Conservation (phyloP, 1,140 invertebrate genomes). For the Adoxophyes honmai region DNA sequence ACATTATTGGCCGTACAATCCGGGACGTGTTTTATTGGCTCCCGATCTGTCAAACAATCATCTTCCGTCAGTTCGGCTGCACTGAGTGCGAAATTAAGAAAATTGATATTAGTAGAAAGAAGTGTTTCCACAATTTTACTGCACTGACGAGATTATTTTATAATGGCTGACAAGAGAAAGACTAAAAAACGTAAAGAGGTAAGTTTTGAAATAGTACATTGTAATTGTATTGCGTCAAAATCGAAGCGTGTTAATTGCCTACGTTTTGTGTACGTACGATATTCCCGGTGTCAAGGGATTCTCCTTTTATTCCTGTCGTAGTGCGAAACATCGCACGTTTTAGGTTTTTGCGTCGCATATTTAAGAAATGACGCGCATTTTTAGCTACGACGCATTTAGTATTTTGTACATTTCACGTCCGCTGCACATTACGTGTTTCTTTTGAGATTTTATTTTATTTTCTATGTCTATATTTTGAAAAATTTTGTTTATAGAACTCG, state of each 20-base stretch:
- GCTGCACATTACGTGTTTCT: neutral
- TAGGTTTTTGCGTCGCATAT: conserved; percentile 15
- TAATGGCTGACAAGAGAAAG: conserved; percentile 87
- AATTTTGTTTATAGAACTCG: too few relatives aligned
- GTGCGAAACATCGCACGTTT: neutral
- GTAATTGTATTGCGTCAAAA: conserved; percentile 15
- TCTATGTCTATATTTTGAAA: too few relatives aligned
- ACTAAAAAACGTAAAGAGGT: conserved; percentile 86
- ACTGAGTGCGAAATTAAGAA: conserved; percentile 2
- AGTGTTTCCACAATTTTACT: conserved; percentile 37
- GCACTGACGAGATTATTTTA: conserved; percentile 69
- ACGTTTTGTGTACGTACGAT: conserved; percentile 24
- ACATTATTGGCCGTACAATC: too few relatives aligned
- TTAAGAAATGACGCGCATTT: neutral
- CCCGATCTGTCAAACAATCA: conserved; percentile 5
- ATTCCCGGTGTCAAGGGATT: neutral
- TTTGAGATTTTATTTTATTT: too few relatives aligned
- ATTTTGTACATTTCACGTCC: conserved; percentile 2
- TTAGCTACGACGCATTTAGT: neutral
- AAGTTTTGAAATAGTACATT: conserved; percentile 63
- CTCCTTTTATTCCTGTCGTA: neutral
- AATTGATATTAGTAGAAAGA: conserved; percentile 32
- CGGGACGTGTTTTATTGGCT: too few relatives aligned
- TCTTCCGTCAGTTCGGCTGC: conserved; percentile 18
- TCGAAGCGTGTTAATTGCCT: conserved; percentile 12